Percentiles rank a stretch among this genome's conserved stretches.
Evolutionary conservation across 2,888 invertebrate genomes (phyloP).

Genomic region (Thecocarcelia acutangulata): DNA sequence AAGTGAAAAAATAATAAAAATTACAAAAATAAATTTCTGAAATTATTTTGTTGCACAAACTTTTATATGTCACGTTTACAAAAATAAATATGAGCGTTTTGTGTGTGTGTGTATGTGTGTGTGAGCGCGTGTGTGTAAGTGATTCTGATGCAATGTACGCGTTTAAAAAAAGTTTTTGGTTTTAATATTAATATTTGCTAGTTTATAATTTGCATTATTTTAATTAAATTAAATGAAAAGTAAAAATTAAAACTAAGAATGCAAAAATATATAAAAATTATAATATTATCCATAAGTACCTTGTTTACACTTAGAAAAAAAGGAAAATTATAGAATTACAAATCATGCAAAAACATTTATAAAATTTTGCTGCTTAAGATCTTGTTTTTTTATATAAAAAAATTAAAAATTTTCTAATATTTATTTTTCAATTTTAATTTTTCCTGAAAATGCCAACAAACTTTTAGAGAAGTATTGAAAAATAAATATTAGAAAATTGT

Average conservation of each 20-base stretch:
- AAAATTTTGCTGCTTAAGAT: too few species aligned
- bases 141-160: not conserved
- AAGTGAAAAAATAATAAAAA: conserved; percentile 36
- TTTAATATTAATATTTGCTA: conserved; percentile 6
- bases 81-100: not conserved
- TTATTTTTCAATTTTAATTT: too few species aligned
- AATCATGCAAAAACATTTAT: too few species aligned
- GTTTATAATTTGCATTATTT: conserved; percentile 50
- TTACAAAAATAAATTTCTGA: conserved; percentile 36
- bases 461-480: too few species aligned
- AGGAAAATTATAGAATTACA: too few species aligned
- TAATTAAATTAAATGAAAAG: conserved; percentile 44
- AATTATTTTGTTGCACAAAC: conserved; percentile 23
- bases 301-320: too few species aligned
- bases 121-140: too few species aligned
- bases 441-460: too few species aligned
- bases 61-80: conserved; percentile 1
- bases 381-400: too few species aligned
- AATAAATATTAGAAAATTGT: too few species aligned
- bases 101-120: not conserved
- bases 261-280: not conserved
- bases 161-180: conserved; percentile 5
- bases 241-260: not conserved
- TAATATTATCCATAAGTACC: too few species aligned
- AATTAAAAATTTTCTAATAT: too few species aligned